These are phyloP conservation scores for Crypturellus tataupa DNA, from an alignment of 2,797 vertebrate species.

Conservation along the genomic window DNA sequence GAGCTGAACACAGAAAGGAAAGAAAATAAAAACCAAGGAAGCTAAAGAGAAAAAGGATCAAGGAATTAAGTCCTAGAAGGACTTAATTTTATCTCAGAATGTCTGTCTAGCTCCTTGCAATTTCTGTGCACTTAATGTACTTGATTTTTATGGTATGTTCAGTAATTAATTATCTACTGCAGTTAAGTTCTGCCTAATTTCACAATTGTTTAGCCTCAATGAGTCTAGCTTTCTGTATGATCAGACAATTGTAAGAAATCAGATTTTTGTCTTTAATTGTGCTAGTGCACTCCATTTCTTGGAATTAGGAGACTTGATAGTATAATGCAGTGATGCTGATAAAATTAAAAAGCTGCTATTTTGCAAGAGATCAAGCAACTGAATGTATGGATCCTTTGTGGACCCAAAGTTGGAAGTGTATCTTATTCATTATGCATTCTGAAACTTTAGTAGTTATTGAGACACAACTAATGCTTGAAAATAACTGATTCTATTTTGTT, in stretches of 20 bases:
- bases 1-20: neutral
- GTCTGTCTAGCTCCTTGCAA: neutral
- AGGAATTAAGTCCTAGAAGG: neutral
- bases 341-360: neutral
- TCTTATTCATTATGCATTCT: neutral
- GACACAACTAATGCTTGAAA: neutral
- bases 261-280: neutral
- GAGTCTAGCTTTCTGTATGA: neutral
- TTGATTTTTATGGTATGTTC: slow-evolving; percentile 17
- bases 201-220: neutral
- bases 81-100: neutral
- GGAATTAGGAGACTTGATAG: neutral
- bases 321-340: neutral
- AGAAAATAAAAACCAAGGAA: neutral
- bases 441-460: slow-evolving; percentile 1
- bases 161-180: neutral
- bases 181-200: slow-evolving; percentile 27
- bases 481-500: slow-evolving; percentile 10
- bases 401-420: neutral
- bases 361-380: accelerated
- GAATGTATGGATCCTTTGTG: neutral
- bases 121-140: slow-evolving; percentile 11
- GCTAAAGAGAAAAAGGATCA: neutral
- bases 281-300: neutral
- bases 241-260: neutral